Base-by-base conservation (phyloP, 2,797 vertebrate species). In the Varecia variegata region DNA sequence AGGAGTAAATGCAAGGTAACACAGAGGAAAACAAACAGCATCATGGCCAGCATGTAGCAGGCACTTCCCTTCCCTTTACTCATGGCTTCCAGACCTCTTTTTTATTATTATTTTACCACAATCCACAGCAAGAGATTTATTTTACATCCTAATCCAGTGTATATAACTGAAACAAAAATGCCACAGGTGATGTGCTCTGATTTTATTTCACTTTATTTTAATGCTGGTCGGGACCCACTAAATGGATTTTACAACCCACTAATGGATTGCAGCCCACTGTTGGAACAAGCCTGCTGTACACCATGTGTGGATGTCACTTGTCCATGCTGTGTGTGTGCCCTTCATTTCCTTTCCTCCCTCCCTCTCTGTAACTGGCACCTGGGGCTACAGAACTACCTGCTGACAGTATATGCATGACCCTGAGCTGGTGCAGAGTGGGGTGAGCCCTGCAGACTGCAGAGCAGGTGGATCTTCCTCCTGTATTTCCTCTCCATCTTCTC, bases 131-230 rank as follows among this genome's bases (percentile, higher is more conserved):
- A 88, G 73, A 67, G 62, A 54, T 10, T 83, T 54, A 90, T 56
- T 79, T 83, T 90, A 25, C n/a, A 35, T 83, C 47, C 60, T 76
- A 90, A 93, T 67, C 47, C 58, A 54, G 35, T 62, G 7, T 56
- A 7, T 21, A 1, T 50, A 91, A 50, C 25, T 65, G 9, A 86
- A 86, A 82, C 77, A 52, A 71, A 73, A 86, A 11, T 45, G 52
- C 76, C 47, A 43, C 74, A 17, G n/a, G 35, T 32, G 84, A 47
- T 52, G 3, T 6, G 4, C 68, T 80, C 74, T 62, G 58, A 62
- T 89, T 89, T 80, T 65, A 50, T 92, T 74, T 90, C 60, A 50
- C 62, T 92, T 81, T 76, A 68, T 77, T 88, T 82, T 47, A 68
- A 54, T 87, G 58, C 38, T 76, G 38, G 30, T 90, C 18, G 18